Conservation (phyloP, 2,113 vertebrate species). For the Atlantisia rogersi region DNA sequence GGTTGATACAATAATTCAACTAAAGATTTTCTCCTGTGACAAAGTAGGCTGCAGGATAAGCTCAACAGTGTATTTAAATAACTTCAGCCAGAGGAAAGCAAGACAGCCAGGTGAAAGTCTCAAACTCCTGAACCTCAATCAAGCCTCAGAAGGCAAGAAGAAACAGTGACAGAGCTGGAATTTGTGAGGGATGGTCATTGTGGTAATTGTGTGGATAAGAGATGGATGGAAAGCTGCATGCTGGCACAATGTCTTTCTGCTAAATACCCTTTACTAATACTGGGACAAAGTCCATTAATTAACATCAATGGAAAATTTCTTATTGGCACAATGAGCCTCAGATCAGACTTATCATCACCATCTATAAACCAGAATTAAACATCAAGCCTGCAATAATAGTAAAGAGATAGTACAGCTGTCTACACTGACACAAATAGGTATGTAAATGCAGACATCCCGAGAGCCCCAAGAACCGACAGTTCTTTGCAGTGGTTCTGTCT, state of each 20-base stretch:
- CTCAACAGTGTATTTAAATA: background rate
- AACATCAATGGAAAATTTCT: background rate
- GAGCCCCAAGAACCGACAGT: background rate
- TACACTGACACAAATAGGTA: background rate
- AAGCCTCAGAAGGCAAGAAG: background rate
- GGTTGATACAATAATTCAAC: conserved; percentile 6
- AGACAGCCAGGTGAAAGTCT: background rate
- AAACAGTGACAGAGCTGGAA: background rate
- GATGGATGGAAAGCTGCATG: background rate
- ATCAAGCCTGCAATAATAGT: background rate
- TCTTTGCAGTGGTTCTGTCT: background rate
- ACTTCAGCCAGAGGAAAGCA: background rate
- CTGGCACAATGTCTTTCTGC: background rate
- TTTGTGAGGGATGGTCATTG: background rate
- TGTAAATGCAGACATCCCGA: background rate
- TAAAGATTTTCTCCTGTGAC: background rate
- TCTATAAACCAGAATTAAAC: background rate
- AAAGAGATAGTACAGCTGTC: background rate
- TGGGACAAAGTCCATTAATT: background rate
- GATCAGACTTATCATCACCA: background rate
- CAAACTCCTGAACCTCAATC: background rate
- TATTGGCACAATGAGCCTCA: background rate
- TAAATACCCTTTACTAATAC: background rate
- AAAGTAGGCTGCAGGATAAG: conserved; percentile 1
- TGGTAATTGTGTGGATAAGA: background rate